Evolutionary conservation across 2,797 vertebrate species (phyloP).

Genomic region (Anableps anableps): DNA sequence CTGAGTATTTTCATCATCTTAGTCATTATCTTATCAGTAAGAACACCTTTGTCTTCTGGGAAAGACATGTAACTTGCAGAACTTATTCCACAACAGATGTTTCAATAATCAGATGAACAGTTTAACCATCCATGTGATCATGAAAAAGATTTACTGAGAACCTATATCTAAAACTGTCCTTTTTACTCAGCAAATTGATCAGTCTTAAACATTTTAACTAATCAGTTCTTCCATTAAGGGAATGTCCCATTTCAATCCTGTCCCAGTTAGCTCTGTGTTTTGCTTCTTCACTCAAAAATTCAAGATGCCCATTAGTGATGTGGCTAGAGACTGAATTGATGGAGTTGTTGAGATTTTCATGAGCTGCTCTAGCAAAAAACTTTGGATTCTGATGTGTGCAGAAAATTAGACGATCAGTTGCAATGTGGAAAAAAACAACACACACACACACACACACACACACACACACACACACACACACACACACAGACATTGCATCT

Average conservation of each 20-base stretch:
- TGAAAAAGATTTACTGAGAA: background rate
- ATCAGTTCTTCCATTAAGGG: background rate
- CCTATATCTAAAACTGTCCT: background rate
- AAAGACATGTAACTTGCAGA: background rate
- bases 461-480: background rate
- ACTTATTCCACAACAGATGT: background rate
- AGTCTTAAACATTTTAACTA: background rate
- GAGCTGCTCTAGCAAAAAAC: background rate
- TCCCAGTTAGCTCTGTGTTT: background rate
- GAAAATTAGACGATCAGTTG: background rate
- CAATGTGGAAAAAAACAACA: background rate
- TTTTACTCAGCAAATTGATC: background rate
- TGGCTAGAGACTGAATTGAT: background rate
- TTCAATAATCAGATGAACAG: background rate
- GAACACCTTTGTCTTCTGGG: background rate
- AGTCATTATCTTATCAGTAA: background rate
- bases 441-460: background rate
- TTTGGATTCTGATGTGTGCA: background rate
- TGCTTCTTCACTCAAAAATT: background rate
- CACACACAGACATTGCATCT: background rate
- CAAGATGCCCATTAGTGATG: background rate
- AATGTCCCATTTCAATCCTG: background rate
- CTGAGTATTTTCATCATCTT: background rate
- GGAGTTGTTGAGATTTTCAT: background rate
- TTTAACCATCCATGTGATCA: background rate